Percentiles rank a stretch among this genome's conserved stretches.
Evolutionary conservation across 92 coral and sea anemone species (phyloP).

Genomic region (Epizoanthus stellaris): DNA sequence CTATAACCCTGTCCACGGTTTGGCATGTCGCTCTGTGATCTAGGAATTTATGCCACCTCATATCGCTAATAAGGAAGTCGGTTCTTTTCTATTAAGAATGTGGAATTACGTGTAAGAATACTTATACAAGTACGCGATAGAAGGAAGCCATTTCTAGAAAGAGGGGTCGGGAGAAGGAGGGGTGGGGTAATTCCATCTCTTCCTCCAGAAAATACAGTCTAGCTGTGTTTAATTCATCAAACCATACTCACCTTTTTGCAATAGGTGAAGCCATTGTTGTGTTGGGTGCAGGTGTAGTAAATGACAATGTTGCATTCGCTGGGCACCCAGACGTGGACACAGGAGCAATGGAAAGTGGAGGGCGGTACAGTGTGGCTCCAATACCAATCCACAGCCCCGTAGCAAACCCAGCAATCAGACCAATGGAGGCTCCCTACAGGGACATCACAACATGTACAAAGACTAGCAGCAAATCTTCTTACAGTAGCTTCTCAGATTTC

Average conservation of each 20-base stretch:
- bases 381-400: slow-evolving; percentile 92
- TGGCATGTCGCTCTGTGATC: no score
- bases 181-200: neutral
- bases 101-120: no score
- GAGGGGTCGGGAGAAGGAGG: no score
- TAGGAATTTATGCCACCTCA: no score
- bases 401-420: slow-evolving; percentile 78
- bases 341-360: slow-evolving; percentile 76
- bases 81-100: no score
- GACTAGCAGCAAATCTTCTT: neutral
- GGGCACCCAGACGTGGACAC: slow-evolving; percentile 75
- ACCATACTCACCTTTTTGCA: slow-evolving; percentile 20
- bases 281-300: slow-evolving; percentile 11
- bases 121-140: no score
- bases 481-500: no score
- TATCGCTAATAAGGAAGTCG: no score
- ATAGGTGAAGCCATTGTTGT: slow-evolving; percentile 22
- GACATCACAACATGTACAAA: neutral
- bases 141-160: no score
- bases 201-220: neutral
- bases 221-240: neutral
- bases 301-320: slow-evolving; percentile 24
- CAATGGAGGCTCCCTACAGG: slow-evolving; percentile 82
- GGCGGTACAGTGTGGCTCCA: slow-evolving; percentile 86
- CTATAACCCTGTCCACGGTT: no score